A percentile compares a stretch with the other conserved stretches of the same genome.
Conservation (phyloP, 92 coral and sea anemone species). For the Virgularia gustaviana region DNA sequence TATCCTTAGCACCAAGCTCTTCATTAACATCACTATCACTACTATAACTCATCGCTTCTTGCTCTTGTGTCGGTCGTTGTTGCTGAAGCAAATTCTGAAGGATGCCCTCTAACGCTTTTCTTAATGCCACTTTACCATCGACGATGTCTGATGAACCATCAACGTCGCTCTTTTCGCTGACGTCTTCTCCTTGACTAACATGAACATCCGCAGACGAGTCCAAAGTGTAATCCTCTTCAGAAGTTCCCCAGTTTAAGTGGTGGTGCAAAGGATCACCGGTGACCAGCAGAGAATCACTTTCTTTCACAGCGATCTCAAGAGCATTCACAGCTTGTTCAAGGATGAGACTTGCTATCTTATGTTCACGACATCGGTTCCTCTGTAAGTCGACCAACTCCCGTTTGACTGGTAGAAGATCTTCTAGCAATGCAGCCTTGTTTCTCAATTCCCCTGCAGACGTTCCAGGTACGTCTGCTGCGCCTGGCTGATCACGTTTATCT, state of each 20-base stretch:
- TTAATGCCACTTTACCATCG: background rate
- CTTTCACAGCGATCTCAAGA: conserved; percentile 33
- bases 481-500: background rate
- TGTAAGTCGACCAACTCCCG: conserved; percentile 72
- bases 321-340: conserved; percentile 66
- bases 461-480: background rate
- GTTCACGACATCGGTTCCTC: conserved; percentile 68
- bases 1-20: background rate
- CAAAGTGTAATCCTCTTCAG: background rate
- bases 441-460: background rate
- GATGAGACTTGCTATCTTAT: conserved; percentile 53
- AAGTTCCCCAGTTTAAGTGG: conserved; percentile 19
- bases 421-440: conserved; percentile 26
- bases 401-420: conserved; percentile 62
- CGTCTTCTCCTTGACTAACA: background rate
- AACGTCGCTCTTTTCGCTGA: no score
- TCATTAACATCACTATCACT: conserved; percentile 5
- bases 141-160: no score
- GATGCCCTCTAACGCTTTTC: background rate
- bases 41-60: background rate
- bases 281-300: conserved; percentile 17
- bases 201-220: background rate
- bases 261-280: conserved; percentile 7
- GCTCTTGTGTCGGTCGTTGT: background rate
- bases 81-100: background rate